Percentiles rank a stretch among this genome's conserved stretches.
phyloP scores from a whole-genome alignment of 2,113 vertebrate genomes.

The Cygnus buccinator region DNA sequence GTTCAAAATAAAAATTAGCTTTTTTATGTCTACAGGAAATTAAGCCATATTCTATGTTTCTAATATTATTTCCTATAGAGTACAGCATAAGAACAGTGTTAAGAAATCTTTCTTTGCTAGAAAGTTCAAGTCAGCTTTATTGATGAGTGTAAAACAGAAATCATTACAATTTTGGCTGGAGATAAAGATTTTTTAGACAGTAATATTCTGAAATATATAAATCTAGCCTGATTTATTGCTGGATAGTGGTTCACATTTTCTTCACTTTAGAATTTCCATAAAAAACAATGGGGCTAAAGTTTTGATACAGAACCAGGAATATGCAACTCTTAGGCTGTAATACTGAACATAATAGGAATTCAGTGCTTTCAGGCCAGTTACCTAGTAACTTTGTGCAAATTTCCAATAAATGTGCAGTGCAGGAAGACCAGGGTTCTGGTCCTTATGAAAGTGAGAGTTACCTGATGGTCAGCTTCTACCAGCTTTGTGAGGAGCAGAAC shows the following conservation, averaged over 20 bases:
- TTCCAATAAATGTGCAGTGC: neutral
- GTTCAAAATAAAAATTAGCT: neutral
- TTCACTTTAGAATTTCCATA: neutral
- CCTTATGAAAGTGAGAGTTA: neutral
- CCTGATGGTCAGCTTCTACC: neutral
- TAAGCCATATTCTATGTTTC: accelerated
- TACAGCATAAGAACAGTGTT: neutral
- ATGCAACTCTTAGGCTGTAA: neutral
- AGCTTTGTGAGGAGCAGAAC: neutral
- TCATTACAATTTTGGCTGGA: neutral
- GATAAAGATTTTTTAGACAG: neutral
- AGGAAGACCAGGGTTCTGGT: neutral
- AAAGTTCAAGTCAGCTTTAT: neutral
- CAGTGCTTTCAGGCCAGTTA: neutral
- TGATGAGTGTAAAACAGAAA: neutral
- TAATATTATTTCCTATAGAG: neutral
- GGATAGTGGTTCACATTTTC: neutral
- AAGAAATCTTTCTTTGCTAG: neutral
- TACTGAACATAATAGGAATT: neutral
- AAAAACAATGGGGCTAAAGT: neutral
- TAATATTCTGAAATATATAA: neutral
- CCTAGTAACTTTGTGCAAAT: neutral
- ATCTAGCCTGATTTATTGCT: neutral
- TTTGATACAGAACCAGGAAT: neutral
- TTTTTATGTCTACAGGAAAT: neutral